Evolutionary conservation across 2,888 invertebrate species (phyloP), one percentile per base, ranked within the genome.

Genomic region (Drosophila sordidula): DNA sequence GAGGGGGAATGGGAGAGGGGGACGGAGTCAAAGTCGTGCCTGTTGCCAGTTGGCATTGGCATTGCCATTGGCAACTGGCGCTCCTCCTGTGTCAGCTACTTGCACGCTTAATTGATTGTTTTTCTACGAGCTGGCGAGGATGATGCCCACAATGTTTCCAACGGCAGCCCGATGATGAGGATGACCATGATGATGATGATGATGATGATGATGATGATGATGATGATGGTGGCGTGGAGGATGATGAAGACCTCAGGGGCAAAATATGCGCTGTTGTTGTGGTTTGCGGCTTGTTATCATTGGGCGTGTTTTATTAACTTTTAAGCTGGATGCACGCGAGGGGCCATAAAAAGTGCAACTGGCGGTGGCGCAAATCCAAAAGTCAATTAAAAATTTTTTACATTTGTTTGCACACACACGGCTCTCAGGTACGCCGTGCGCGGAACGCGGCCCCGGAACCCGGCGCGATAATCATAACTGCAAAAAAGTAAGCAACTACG

Each of bases 251-350:
- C 91, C 91, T 91, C 89, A 90, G 90, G 90, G 89, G 80, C 80
- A 89, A 90, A 81, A 86, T 87, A 86, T 86, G 82, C 76, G 72
- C 49, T 44, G 44, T 18, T 44, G 50, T 34, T 49, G 38, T 36
- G 39, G 65, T 70, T 75, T 70, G 78, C 74, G 75, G 84, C 90
- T 91, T 90, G 90, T 90, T 90, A 90, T 90, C 89, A 89, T 90
- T 91, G 90, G 90, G 91, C 91, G 90, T 90, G 89, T 90, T 91
- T 90, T 90, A 90, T 90, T 91, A 90, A 91, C 91, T 90, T 90
- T 90, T 91, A 90, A 91, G 86, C 86, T 82, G 80, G 70, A 75
- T 89, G 75, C 89, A 88, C 89, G 87, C 84, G 86, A 89, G 86
- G 71, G 75, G 86, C 86, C 86, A 89, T 89, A 86, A 89, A 81